Evolutionary conservation across 2,113 vertebrate genomes (phyloP).

Genomic region (Meles meles): DNA sequence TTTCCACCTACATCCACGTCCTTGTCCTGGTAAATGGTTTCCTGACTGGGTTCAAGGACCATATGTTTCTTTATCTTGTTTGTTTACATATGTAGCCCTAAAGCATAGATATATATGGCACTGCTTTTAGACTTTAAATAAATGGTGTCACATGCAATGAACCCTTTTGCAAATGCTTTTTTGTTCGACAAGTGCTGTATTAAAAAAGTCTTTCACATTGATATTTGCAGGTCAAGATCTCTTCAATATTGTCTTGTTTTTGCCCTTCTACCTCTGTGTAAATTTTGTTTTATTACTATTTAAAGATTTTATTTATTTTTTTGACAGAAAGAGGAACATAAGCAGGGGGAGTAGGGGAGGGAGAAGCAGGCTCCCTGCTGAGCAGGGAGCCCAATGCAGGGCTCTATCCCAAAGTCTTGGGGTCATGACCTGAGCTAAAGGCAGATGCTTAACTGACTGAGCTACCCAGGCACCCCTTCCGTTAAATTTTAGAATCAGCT

Average conservation of each 20-base stretch:
- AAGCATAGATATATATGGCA: not conserved
- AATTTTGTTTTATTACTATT: not conserved
- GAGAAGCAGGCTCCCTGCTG: too few species aligned
- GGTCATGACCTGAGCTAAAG: too few species aligned
- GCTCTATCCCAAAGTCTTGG: too few species aligned
- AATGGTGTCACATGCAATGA: not conserved
- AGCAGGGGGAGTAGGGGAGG: not conserved
- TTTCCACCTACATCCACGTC: not conserved
- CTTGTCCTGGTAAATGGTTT: not conserved
- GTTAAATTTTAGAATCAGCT: not conserved
- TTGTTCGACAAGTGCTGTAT: not conserved
- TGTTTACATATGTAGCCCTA: not conserved
- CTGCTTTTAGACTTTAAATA: not conserved
- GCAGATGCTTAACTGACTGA: not conserved
- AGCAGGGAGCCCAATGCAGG: too few species aligned
- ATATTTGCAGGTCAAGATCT: not conserved
- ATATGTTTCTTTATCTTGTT: not conserved
- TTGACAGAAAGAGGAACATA: not conserved
- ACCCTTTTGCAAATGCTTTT: not conserved
- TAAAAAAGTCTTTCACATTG: not conserved
- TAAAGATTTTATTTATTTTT: not conserved
- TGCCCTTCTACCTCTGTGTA: not conserved
- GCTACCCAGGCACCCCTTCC: not conserved
- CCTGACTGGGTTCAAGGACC: not conserved
- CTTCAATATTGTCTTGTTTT: not conserved